Base-by-base conservation (phyloP, 2,797 vertebrate species). In the Clangula hyemalis region DNA sequence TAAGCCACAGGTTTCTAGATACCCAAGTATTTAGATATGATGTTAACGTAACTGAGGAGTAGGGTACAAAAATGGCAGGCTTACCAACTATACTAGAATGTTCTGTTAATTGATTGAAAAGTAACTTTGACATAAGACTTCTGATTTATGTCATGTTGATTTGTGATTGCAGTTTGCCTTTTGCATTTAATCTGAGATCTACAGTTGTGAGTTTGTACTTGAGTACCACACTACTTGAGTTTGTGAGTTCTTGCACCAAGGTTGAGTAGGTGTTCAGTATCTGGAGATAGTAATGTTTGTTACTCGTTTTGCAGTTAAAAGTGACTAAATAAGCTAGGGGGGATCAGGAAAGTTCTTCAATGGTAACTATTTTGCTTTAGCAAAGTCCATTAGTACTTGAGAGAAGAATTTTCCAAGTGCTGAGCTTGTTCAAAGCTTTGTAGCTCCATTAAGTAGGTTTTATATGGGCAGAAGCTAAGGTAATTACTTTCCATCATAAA, bases 401-500 rank as follows among this genome's bases (percentile, higher is more conserved):
- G 76, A 87, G 36, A 43, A 76, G 66, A 81, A 71, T 85, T 73
- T 91, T 53, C 8, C 22, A 71, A 85, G 45, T 78, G 34, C n/a
- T 81, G 77, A 90, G 61, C 47, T 88, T 62, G 28, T 92, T 81
- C 54, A 88, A 61, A 71, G 69, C 34, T 91, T 77, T 85, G 38
- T 78, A 78, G 64, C 51, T 87, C 65, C 27, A 27, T 28, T 64
- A 74, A 89, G 49, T 68, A 76, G 51, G 20, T 84, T 92, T 96
- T 78, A 27, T 84, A 24, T 54, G 76, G 38, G 53, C 78, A 77
- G 58, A 86, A 75, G 58, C 24, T 17, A 34, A 82, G 68, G 69
- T 94, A 88, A 79, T 90, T 94, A 74, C 74, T 93, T 93, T 90
- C 61, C 61, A 49, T 87, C 54, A 80, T 87, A 58, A 90, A 92